These are phyloP conservation scores for Anabacerthia variegaticeps DNA, from an alignment of 2,797 vertebrate genomes.

Conservation along the genomic window DNA sequence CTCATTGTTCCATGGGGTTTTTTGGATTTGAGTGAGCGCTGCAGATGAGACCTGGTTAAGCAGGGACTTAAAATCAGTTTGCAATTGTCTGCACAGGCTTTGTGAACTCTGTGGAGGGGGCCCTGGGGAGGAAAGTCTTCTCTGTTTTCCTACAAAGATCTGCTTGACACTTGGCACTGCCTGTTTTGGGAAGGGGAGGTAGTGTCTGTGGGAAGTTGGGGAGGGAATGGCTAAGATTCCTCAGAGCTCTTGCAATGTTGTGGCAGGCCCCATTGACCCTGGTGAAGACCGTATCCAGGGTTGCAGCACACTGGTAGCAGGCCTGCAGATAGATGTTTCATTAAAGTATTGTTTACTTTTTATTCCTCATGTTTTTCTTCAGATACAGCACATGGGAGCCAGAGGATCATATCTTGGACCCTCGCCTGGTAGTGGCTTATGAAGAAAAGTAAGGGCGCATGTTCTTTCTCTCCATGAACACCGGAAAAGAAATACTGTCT, in stretches of 20 bases:
- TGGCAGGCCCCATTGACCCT: background rate
- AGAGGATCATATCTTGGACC: slow-evolving; percentile 98
- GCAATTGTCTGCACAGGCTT: background rate
- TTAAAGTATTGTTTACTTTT: slow-evolving; percentile 51
- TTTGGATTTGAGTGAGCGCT: background rate
- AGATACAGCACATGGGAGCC: slow-evolving; percentile 99
- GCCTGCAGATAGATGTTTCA: slow-evolving; percentile 13
- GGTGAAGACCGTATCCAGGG: slow-evolving; percentile 14
- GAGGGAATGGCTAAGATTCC: slow-evolving; percentile 7
- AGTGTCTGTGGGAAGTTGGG: background rate
- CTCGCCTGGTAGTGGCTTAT: slow-evolving; percentile 93
- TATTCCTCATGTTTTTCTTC: slow-evolving; percentile 64
- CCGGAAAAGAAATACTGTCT: background rate
- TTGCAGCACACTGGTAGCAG: background rate
- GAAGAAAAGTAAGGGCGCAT: slow-evolving; percentile 92
- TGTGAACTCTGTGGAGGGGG: background rate
- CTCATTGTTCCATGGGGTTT: background rate
- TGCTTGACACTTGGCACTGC: background rate
- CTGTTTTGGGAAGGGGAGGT: slow-evolving; percentile 6
- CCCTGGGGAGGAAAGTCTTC: background rate
- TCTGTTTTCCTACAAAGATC: background rate
- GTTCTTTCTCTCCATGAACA: background rate
- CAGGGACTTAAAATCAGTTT: background rate
- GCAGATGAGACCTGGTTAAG: background rate
- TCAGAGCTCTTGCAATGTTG: slow-evolving; percentile 1